Conservation (phyloP, 2,797 vertebrate species). For the Acipenser oxyrinchus region DNA sequence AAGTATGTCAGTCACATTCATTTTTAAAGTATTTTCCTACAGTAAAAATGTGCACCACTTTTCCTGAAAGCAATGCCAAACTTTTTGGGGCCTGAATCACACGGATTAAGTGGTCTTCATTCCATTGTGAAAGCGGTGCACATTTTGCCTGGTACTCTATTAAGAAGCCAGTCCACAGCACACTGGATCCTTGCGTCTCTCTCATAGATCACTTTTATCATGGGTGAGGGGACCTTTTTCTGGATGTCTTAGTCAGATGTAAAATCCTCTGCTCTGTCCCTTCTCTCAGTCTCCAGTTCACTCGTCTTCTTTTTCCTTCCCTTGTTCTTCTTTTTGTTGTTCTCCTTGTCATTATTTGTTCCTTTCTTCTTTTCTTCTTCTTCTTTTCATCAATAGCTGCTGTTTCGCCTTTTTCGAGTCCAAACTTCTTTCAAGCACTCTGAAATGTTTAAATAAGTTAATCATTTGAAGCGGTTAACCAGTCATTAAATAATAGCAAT, state of each 20-base stretch:
- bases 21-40: no score
- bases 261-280: conserved; percentile 45
- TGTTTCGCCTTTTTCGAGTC: conserved; percentile 70
- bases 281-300: conserved; percentile 18
- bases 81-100: no score
- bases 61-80: no score
- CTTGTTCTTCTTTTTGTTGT: conserved; percentile 13
- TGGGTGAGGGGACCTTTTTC: conserved; percentile 55
- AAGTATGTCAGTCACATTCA: no score
- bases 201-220: conserved; percentile 58
- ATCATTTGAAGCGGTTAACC: neutral
- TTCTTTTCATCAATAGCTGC: conserved; percentile 59
- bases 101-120: no score
- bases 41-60: no score
- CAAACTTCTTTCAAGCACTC: conserved; percentile 75
- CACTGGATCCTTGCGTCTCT: neutral
- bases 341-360: conserved; percentile 34
- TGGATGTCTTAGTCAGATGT: conserved; percentile 61
- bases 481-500: neutral
- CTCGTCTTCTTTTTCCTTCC: conserved; percentile 23
- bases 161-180: no score
- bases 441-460: conserved; percentile 29
- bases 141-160: no score
- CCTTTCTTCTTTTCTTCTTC: conserved; percentile 62
- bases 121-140: no score